Conservation (phyloP, 37 sponge, comb jelly and placozoan species). For the Halichondria panicea region DNA sequence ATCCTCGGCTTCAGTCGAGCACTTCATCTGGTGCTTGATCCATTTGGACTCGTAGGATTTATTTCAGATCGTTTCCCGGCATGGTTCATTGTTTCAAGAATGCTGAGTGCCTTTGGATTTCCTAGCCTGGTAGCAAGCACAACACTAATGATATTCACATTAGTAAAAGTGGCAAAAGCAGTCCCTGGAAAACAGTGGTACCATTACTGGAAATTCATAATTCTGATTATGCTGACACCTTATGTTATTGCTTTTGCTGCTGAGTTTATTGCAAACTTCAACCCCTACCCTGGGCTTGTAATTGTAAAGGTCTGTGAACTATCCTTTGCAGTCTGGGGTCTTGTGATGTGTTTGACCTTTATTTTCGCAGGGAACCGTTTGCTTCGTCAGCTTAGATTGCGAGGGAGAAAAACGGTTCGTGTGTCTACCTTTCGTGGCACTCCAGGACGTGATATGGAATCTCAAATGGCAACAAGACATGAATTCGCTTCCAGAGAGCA, state of each 20-base stretch:
- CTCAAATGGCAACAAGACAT: not conserved
- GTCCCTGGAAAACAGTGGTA: slow-evolving; percentile 25
- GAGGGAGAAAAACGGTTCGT: not conserved
- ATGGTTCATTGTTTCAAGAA: slow-evolving; percentile 36
- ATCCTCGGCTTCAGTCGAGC: slow-evolving; percentile 47
- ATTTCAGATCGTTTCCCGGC: not conserved
- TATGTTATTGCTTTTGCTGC: slow-evolving; percentile 40
- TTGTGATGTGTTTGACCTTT: slow-evolving; percentile 27
- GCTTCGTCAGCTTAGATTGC: not conserved
- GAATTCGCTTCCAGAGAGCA: not conserved
- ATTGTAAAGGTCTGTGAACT: slow-evolving; percentile 27
- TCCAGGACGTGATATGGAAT: not conserved
- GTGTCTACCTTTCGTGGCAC: not conserved
- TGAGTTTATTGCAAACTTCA: slow-evolving; percentile 14
- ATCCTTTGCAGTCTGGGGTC: slow-evolving; percentile 47
- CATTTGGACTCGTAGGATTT: slow-evolving; percentile 26
- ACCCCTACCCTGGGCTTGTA: slow-evolving; percentile 23
- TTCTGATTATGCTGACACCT: slow-evolving; percentile 19
- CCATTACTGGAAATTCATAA: slow-evolving; percentile 14
- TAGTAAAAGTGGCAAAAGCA: slow-evolving; percentile 16
- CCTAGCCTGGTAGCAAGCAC: slow-evolving; percentile 58
- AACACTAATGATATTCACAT: slow-evolving; percentile 47
- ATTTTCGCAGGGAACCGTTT: slow-evolving; percentile 30
- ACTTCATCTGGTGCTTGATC: slow-evolving; percentile 7
- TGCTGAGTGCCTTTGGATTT: slow-evolving; percentile 38